These are phyloP conservation scores for Clarias platycephalus DNA, from an alignment of 2,797 vertebrate genomes.

Conservation along the genomic window DNA sequence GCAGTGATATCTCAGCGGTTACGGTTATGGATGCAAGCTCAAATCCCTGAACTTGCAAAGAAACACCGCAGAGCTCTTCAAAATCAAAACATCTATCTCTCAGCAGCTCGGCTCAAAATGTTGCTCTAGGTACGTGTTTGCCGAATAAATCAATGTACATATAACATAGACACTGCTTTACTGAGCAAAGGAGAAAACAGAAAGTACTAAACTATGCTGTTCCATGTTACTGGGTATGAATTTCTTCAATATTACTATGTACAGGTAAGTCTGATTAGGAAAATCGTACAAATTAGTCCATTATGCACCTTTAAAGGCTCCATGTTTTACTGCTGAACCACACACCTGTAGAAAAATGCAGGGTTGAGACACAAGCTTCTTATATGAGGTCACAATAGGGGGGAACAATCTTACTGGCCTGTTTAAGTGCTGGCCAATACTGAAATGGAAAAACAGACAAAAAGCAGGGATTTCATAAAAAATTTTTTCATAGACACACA, in stretches of 20 bases:
- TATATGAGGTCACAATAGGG: too few species aligned
- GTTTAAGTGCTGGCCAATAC: too few species aligned
- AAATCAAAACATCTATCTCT: neutral
- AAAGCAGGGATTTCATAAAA: too few species aligned
- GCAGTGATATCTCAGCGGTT: neutral
- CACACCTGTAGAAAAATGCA: too few species aligned
- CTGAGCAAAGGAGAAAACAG: neutral
- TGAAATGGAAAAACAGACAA: too few species aligned
- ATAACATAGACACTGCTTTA: neutral
- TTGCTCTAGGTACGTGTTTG: neutral
- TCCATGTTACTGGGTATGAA: neutral
- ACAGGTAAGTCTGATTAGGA: neutral
- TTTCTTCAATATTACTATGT: neutral
- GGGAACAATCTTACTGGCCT: too few species aligned
- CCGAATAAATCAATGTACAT: neutral
- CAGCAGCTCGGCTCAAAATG: neutral
- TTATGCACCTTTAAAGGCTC: neutral
- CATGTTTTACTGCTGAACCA: too few species aligned
- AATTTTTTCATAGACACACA: too few species aligned
- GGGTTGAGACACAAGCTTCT: too few species aligned
- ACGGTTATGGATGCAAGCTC: neutral
- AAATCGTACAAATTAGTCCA: neutral
- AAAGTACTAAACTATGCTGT: neutral
- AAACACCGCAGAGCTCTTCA: neutral
- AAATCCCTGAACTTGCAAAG: neutral